phyloP scores from a whole-genome alignment of 1,140 invertebrate genomes.

The Drosophila busckii region DNA sequence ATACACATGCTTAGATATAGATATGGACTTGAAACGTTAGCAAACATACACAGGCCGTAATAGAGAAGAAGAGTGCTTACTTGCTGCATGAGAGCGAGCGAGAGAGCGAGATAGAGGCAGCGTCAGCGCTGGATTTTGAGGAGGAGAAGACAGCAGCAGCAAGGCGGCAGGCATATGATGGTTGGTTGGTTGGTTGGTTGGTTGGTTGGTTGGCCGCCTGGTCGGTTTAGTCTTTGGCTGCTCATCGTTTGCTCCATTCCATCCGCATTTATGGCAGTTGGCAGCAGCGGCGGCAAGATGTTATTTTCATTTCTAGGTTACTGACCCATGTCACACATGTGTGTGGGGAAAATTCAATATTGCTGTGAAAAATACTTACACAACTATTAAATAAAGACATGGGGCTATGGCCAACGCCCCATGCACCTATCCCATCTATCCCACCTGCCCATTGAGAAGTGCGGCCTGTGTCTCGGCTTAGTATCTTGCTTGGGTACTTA shows the following conservation, averaged over 20 bases:
- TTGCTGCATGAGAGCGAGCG: too few species aligned
- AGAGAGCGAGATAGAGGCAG: too few species aligned
- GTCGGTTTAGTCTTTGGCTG: slow-evolving; percentile 44
- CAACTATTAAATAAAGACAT: slow-evolving; percentile 75
- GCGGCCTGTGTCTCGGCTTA: slow-evolving; percentile 36
- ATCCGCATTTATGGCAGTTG: slow-evolving; percentile 71
- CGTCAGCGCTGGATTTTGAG: too few species aligned
- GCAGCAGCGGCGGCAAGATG: slow-evolving; percentile 58
- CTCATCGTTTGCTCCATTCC: slow-evolving; percentile 50
- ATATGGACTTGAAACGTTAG: slow-evolving; percentile 67
- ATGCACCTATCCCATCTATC: slow-evolving; percentile 5
- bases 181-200: slow-evolving; percentile 39
- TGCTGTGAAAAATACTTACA: slow-evolving; percentile 76
- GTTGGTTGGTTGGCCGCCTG: slow-evolving; percentile 30
- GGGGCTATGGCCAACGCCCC: slow-evolving; percentile 9
- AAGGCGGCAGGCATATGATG: slow-evolving; percentile 33
- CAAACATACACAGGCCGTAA: slow-evolving; percentile 46
- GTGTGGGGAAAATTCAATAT: slow-evolving; percentile 76
- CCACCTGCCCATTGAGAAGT: neutral
- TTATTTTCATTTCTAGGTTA: slow-evolving; percentile 77
- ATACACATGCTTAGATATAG: slow-evolving; percentile 72
- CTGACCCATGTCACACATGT: slow-evolving; percentile 76
- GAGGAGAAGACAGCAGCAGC: too few species aligned
- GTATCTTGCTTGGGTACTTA: slow-evolving; percentile 59
- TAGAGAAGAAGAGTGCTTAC: too few species aligned